A percentile compares a stretch with the other conserved stretches of the same genome.
Evolutionary conservation across 2,113 vertebrate species (phyloP).

Genomic region (Odobenus rosmarus): DNA sequence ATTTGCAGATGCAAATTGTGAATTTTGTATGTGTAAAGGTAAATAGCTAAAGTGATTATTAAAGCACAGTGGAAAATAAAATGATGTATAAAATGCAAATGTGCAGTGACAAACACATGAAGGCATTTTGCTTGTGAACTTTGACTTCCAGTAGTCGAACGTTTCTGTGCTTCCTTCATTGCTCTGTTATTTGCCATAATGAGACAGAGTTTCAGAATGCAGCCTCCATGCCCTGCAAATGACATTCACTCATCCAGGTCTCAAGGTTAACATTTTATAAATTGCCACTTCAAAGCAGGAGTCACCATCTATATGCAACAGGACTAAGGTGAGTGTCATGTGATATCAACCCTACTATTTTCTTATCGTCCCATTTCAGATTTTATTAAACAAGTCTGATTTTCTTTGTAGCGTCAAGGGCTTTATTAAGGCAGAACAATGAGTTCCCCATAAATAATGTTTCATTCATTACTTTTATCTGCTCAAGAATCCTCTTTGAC

Average conservation of each 20-base stretch:
- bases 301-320: background rate
- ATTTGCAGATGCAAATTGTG: constrained; percentile 81
- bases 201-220: constrained; percentile 49
- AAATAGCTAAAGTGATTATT: constrained; percentile 79
- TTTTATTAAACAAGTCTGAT: constrained; percentile 44
- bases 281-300: constrained; percentile 54
- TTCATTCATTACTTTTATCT: background rate
- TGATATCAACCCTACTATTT: constrained; percentile 63
- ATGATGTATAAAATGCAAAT: constrained; percentile 75
- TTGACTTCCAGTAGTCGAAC: background rate
- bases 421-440: constrained; percentile 47
- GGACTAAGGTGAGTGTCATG: constrained; percentile 55
- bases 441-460: background rate
- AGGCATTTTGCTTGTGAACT: constrained; percentile 57
- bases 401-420: background rate
- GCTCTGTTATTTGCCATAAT: constrained; percentile 74
- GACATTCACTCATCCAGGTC: constrained; percentile 48
- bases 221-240: constrained; percentile 37
- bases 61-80: constrained; percentile 68
- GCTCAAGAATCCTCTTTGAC: background rate
- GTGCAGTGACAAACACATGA: background rate
- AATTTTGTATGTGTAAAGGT: constrained; percentile 74
- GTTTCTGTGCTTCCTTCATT: background rate
- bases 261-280: constrained; percentile 66
- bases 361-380: constrained; percentile 60